phyloP scores from a whole-genome alignment of 2,888 invertebrate genomes.

The Xestia ashworthii region DNA sequence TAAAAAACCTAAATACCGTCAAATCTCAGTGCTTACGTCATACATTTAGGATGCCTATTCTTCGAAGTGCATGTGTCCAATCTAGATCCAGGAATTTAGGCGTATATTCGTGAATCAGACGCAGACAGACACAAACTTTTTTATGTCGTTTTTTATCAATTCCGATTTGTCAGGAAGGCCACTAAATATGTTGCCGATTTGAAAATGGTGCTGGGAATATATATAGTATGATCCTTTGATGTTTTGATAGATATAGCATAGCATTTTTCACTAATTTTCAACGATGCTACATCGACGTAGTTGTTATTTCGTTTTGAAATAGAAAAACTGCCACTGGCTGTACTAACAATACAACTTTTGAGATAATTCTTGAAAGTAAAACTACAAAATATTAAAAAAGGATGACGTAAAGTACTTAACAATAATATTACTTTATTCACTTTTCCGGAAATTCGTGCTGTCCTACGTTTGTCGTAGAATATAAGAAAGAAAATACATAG shows the following conservation, averaged over 20 bases:
- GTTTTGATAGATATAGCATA: background rate
- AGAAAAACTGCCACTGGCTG: background rate
- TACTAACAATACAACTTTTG: background rate
- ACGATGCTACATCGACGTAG: too few relatives aligned
- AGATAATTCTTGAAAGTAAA: background rate
- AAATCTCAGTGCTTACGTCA: conserved; percentile 41
- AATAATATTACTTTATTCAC: background rate
- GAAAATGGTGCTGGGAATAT: background rate
- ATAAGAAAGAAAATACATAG: background rate
- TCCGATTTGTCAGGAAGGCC: conserved; percentile 3
- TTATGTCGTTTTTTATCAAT: background rate
- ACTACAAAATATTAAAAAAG: background rate
- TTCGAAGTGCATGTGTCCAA: conserved; percentile 53
- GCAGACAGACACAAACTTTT: conserved; percentile 1
- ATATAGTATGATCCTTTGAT: background rate
- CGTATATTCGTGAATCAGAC: conserved; percentile 55
- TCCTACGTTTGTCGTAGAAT: background rate
- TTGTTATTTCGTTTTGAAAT: background rate
- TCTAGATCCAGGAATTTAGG: conserved; percentile 45
- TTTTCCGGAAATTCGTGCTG: background rate
- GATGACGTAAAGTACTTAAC: background rate
- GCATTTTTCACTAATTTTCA: background rate
- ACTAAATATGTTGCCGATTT: background rate
- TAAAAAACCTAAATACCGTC: background rate
- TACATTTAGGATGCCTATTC: conserved; percentile 32